phyloP scores from a whole-genome alignment of 1,140 invertebrate genomes.

The Eubasilissa regina region DNA sequence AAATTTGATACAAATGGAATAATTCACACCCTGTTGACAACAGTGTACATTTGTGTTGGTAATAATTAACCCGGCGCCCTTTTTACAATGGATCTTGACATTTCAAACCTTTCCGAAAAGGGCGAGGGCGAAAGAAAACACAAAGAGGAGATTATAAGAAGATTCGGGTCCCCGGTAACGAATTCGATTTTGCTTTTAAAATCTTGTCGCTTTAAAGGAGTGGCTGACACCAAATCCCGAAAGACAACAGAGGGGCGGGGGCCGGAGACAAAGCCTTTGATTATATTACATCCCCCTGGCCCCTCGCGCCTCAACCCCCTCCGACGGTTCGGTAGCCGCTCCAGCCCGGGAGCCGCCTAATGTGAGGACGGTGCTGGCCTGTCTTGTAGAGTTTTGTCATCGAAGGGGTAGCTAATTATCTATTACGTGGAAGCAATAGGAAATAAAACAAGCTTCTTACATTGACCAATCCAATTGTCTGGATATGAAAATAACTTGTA shows the following conservation, averaged over 20 bases:
- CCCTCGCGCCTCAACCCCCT: neutral
- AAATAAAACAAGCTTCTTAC: no score
- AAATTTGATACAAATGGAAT: no score
- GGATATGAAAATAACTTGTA: no score
- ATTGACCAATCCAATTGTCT: no score
- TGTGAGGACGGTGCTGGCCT: constrained; percentile 18
- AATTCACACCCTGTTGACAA: no score
- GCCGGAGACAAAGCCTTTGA: constrained; percentile 57
- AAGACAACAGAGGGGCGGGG: constrained; percentile 54
- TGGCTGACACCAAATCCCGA: constrained; percentile 57
- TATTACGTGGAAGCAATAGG: no score
- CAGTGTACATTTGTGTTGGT: neutral
- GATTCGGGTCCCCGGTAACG: constrained; percentile 49
- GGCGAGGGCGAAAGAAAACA: constrained; percentile 37
- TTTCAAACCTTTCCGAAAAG: constrained; percentile 22
- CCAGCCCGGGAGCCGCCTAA: neutral
- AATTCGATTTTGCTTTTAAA: constrained; percentile 60
- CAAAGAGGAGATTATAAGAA: constrained; percentile 36
- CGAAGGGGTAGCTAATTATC: neutral
- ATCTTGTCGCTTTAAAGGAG: constrained; percentile 54
- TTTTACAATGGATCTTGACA: constrained; percentile 32
- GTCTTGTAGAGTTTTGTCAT: constrained; percentile 22
- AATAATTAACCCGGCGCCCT: neutral
- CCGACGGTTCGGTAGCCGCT: neutral
- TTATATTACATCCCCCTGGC: constrained; percentile 52